A percentile compares a stretch with the other conserved stretches of the same genome.
phyloP scores from a whole-genome alignment of 1,140 invertebrate genomes.

The Caenorhabditis tropicalis region DNA sequence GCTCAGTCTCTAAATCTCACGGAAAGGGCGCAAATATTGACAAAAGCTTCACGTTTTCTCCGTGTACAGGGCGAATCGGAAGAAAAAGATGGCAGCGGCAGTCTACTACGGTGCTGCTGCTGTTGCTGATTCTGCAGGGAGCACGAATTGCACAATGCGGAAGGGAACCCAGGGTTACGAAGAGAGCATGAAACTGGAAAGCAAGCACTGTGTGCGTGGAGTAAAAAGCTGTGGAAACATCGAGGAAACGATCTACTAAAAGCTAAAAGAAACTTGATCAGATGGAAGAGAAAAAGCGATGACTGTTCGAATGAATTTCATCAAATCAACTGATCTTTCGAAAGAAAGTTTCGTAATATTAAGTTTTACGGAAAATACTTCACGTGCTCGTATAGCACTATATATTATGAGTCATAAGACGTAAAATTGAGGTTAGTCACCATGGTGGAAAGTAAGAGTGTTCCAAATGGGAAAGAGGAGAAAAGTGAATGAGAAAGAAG shows the following conservation, averaged over 20 bases:
- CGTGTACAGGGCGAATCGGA: conserved; percentile 37
- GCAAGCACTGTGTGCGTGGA: neutral
- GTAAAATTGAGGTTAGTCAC: neutral
- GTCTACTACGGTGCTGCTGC: no score
- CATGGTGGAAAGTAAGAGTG: neutral
- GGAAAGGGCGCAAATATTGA: conserved; percentile 34
- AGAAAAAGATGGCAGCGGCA: neutral
- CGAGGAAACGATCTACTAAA: neutral
- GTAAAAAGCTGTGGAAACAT: conserved; percentile 19
- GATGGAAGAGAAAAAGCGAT: neutral
- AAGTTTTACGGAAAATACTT: neutral
- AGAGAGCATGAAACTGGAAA: conserved; percentile 26
- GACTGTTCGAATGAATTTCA: neutral
- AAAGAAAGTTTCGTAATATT: neutral
- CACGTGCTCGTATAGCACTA: neutral
- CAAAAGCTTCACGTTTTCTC: conserved; percentile 41
- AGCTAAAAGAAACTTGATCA: neutral
- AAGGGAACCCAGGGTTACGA: conserved; percentile 5
- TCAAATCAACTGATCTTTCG: neutral
- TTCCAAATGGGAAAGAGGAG: neutral
- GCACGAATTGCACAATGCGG: conserved; percentile 23
- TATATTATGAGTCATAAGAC: neutral
- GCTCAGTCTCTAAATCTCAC: neutral
- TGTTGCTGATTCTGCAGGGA: neutral
- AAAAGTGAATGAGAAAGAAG: neutral